phyloP scores from a whole-genome alignment of 2,113 vertebrate genomes.

The Oreochromis spilurus region DNA sequence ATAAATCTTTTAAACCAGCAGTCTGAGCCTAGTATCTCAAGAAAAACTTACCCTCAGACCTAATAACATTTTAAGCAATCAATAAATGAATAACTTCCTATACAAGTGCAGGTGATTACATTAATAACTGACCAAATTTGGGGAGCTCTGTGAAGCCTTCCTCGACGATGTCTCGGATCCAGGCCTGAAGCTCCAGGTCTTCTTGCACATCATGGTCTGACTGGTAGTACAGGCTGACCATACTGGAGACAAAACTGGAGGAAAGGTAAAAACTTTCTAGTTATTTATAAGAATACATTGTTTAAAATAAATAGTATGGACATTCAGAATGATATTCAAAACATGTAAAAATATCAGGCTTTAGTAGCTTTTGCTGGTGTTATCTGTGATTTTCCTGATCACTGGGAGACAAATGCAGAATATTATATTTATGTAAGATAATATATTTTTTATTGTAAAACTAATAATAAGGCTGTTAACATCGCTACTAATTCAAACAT shows the following conservation, averaged over 20 bases:
- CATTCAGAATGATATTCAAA: background rate
- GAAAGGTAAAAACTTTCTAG: background rate
- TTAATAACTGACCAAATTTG: slow-evolving; percentile 55
- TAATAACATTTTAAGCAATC: background rate
- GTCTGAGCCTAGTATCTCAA: rapidly evolving
- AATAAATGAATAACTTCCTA: background rate
- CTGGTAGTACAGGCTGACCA: slow-evolving; percentile 56
- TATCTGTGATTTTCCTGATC: background rate
- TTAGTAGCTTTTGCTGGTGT: background rate
- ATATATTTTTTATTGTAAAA: too few relatives aligned
- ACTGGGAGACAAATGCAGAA: too few relatives aligned
- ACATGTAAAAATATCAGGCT: background rate
- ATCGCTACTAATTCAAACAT: too few relatives aligned
- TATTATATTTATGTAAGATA: too few relatives aligned
- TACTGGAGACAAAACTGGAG: slow-evolving; percentile 58
- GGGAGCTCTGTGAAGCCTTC: slow-evolving; percentile 67
- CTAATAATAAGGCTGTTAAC: too few relatives aligned
- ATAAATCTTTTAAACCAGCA: background rate
- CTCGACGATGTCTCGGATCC: slow-evolving; percentile 58
- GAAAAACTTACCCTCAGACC: background rate
- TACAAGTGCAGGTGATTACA: background rate
- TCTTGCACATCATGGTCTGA: slow-evolving; percentile 44
- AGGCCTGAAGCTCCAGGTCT: slow-evolving; percentile 70
- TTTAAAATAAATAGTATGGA: background rate
- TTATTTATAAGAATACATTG: background rate